phyloP scores from a whole-genome alignment of 2,797 vertebrate species.

The Philypnodon macrostomus region DNA sequence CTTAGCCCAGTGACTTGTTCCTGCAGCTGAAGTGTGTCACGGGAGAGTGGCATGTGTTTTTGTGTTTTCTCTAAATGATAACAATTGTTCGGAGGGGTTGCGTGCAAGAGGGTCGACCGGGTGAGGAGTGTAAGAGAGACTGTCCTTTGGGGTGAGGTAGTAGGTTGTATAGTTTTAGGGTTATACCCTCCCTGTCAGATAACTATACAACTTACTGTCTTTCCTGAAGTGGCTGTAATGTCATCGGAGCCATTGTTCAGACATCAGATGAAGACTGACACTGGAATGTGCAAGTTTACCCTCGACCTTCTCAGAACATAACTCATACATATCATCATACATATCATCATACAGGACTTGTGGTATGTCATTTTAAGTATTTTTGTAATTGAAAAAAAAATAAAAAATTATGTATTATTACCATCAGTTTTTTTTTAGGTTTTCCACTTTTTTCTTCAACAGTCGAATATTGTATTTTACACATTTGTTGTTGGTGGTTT shows the following conservation, averaged over 20 bases:
- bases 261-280: conserved; percentile 24
- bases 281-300: conserved; percentile 15
- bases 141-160: conserved; percentile 99
- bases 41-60: conserved; percentile 43
- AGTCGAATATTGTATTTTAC: too few species aligned
- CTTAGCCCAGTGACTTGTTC: too few species aligned
- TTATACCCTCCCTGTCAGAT: conserved; percentile 91
- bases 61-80: conserved; percentile 62
- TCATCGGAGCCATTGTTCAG: conserved; percentile 64
- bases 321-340: too few species aligned
- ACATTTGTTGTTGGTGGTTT: not conserved
- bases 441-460: too few species aligned
- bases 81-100: conserved; percentile 45
- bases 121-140: conserved; percentile 62
- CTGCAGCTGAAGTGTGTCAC: conserved; percentile 22
- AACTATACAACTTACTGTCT: conserved; percentile 99
- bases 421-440: too few species aligned
- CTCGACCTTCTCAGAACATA: too few species aligned
- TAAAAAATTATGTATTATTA: too few species aligned
- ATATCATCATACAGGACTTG: too few species aligned
- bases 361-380: too few species aligned
- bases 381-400: too few species aligned
- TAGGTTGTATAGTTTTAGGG: conserved; percentile 99
- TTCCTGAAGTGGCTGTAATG: conserved; percentile 98
- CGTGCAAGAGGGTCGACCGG: conserved; percentile 45